Conservation (phyloP, 2,888 invertebrate species). For the Nemotelus pantherinus region DNA sequence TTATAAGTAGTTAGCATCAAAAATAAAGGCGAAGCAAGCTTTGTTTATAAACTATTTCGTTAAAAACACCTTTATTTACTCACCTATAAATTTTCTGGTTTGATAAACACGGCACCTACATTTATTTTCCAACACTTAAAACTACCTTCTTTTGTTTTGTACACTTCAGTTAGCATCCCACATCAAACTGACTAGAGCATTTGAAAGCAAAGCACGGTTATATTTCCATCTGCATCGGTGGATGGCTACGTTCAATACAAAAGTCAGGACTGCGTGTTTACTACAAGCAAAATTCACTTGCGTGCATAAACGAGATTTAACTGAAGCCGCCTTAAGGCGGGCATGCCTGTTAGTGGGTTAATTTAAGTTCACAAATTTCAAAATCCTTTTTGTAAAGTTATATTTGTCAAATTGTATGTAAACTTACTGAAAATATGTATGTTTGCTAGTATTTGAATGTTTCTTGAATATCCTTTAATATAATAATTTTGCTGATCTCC, state of each 20-base stretch:
- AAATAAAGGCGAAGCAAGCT: too few species aligned
- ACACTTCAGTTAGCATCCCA: slow-evolving; percentile 3
- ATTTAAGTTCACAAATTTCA: background rate
- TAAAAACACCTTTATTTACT: slow-evolving; percentile 1
- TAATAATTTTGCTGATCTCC: too few species aligned
- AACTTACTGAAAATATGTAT: too few species aligned
- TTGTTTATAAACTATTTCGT: background rate
- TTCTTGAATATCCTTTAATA: too few species aligned
- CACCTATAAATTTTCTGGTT: slow-evolving; percentile 2
- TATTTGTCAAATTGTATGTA: too few species aligned
- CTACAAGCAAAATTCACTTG: slow-evolving; percentile 5
- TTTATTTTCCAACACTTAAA: background rate
- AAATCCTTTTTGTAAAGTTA: too few species aligned
- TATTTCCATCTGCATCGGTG: background rate
- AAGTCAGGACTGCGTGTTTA: slow-evolving; percentile 11
- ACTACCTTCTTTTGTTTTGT: background rate
- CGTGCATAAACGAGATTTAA: background rate
- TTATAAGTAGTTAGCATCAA: too few species aligned
- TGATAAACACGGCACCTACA: background rate
- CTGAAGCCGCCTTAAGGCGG: background rate
- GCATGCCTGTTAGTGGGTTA: slow-evolving; percentile 8
- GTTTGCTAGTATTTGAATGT: too few species aligned
- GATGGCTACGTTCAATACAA: slow-evolving; percentile 11
- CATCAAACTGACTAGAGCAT: background rate
- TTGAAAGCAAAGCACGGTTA: background rate